Base-by-base conservation (phyloP, 2,113 vertebrate species). In the Martes martes region DNA sequence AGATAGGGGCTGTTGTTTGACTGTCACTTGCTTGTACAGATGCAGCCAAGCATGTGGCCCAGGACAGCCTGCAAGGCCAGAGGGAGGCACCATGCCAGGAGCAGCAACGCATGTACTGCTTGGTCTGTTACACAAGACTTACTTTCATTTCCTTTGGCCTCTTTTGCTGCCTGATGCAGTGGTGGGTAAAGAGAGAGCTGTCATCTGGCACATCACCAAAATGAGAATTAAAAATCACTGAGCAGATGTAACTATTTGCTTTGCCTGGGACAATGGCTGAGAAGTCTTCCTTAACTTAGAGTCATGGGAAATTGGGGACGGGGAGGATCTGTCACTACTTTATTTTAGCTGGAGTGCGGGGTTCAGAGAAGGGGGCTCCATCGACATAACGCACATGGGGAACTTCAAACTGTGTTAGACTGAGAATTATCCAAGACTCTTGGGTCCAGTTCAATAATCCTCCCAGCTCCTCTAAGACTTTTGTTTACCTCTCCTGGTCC, bases 11-110 rank as follows among this genome's bases (percentile, higher is more conserved):
- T 91, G 59, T 76, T 28, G 0, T 74, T 69, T 67, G 88, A 36
- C 76, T 24, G 57, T 85, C 36, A 52, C 24, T 86, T 57, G 95
- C 89, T 84, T 89, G 94, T 28, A 69, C 61, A 82, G 94, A 63
- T 1, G 0, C 33, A 87, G 76, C 87, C 15, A 36, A 89, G 13
- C 52, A 7, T 21, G 36, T 4, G 0, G 84, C 95, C 86, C 50
- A 74, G 94, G 42, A 42, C 71, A 91, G 90, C 21, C 57, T 9
- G 4, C 31, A 7, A 90, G 57, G n/a, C 52, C 13, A 2, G 74
- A 5, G 2, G 2, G 69, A 52, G 57, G 36, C 1, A 1, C 28
- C 11, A 11, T 24, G 3, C 42, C 14, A 6, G 0, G 8, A 31
- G n/a, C 15, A 15, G 55, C 1, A 21, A 4, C 5, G 0, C 24